Evolutionary conservation across 2,797 vertebrate species (phyloP), one percentile per base, ranked within the genome.

Genomic region (Discoglossus pictus): DNA sequence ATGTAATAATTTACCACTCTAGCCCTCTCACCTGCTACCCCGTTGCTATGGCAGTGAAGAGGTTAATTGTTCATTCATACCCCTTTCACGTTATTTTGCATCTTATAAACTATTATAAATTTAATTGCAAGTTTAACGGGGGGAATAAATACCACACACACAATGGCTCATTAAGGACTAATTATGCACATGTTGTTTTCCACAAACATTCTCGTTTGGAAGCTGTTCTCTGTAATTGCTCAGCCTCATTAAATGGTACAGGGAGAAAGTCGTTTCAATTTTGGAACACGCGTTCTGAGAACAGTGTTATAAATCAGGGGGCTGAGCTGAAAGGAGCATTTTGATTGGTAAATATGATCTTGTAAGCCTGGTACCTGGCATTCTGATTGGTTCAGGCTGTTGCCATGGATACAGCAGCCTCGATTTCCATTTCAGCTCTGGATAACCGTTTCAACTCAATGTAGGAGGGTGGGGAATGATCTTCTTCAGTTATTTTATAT

Each of bases 151-250:
- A 64, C 93, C 92, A 89, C 92, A 92, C 91, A 95, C 94, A 98
- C 95, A 97, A 97, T 93, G 92, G 90, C 94, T 98, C 96, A 97
- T 98, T 98, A 98, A 96, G 94, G 91, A 94, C 94, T 98, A 98
- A 98, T 98, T 98, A 97, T 94, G 94, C 95, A 97, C 94, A 96
- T 96, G 95, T 96, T 98, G 96, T 98, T 98, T 97, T 98, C 94
- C 91, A 94, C 94, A 98, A 98, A 98, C 96, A 98, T 97, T 95
- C 97, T 94, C 92, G 95, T 97, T 98, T 95, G 94, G 89, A 91
- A 88, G 88, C 90, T 91, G 90, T 84, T 90, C 91, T 87, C 88
- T 88, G 91, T 93, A 94, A 96, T 91, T 91, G 93, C 93, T 96
- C 93, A 79, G 88, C 68, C 68, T 71, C 68, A 64, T 71, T 71